Evolutionary conservation across 2,113 vertebrate species (phyloP), one percentile per base, ranked within the genome.

Genomic region (Sphaerodactylus townsendi): DNA sequence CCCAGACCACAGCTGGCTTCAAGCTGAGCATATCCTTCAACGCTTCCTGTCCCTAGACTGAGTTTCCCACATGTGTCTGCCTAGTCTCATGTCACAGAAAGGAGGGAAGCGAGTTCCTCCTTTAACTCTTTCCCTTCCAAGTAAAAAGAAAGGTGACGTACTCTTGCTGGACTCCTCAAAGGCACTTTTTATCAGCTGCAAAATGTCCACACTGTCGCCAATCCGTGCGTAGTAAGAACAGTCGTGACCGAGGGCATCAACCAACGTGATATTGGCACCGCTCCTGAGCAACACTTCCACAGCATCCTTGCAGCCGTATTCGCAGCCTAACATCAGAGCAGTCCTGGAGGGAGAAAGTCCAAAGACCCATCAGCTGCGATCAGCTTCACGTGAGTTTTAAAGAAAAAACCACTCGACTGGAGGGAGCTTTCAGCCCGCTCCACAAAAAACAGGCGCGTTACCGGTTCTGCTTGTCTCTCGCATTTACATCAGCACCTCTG

Each of bases 381-480:
- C 25, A 41, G 70, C 70, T 35, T 48, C 23, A 4, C 9, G 25
- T 35, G 62, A 64, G n/a, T 19, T 33, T 35, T 35, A 50, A 13
- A 72, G 75, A 84, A 48, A 56, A 44, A 10, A 37, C 53, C 69
- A 48, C 82, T 37, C 50, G 62, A 77, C 8, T 35, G n/a, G 46
- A 75, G 3, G 44, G 23, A 44, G 39, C 39, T 41, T 37, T 41
- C 2, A 4, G 21, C 1, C n/a, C n/a, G n/a, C n/a, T n/a, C n/a
- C n/a, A n/a, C n/a, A n/a, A n/a, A n/a, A n/a, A 19, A 7, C 17
- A 19, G 19, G 33, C 0, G 2, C 13, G 37, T 92, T 92, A 99
- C 99, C 98, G 98, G 94, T 96, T 98, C 85, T 99, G 98, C 86
- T 98, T 99, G 96, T 99, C 99, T 84, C 96, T 95, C 89, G 96